phyloP scores from a whole-genome alignment of 2,888 invertebrate species.

The Fragum whitleyi region DNA sequence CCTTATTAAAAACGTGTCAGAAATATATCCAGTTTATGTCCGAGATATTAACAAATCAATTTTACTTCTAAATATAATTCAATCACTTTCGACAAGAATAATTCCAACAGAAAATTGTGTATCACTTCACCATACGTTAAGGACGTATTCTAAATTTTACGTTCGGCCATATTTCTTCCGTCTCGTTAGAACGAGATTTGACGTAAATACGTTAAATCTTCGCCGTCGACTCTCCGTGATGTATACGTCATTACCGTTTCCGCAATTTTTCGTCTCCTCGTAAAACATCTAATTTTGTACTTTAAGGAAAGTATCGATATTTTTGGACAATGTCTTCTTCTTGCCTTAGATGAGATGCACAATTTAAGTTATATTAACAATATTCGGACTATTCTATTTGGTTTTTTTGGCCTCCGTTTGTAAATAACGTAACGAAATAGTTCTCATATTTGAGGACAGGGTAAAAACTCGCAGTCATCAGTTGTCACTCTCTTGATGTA shows the following conservation, averaged over 20 bases:
- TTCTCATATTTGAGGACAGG: neutral
- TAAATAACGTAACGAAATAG: too few relatives aligned
- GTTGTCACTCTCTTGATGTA: constrained; percentile 15
- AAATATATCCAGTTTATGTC: neutral
- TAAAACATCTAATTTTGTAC: too few relatives aligned
- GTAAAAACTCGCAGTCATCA: constrained; percentile 20
- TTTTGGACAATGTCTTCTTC: too few relatives aligned
- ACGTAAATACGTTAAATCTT: constrained; percentile 20
- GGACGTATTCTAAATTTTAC: neutral
- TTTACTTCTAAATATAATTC: neutral
- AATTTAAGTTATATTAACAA: too few relatives aligned
- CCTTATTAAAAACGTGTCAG: neutral
- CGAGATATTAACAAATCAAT: too few relatives aligned
- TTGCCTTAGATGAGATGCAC: too few relatives aligned
- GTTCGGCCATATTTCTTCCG: constrained; percentile 20
- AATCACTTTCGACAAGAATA: neutral
- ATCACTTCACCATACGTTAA: neutral
- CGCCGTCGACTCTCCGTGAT: constrained; percentile 4
- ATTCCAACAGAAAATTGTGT: neutral
- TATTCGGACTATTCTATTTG: too few relatives aligned
- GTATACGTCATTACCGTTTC: neutral
- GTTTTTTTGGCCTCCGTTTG: too few relatives aligned
- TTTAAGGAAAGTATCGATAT: too few relatives aligned
- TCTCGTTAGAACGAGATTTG: constrained; percentile 20
- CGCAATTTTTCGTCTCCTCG: neutral